phyloP scores from a whole-genome alignment of 2,113 vertebrate genomes.

The Steatornis caripensis region DNA sequence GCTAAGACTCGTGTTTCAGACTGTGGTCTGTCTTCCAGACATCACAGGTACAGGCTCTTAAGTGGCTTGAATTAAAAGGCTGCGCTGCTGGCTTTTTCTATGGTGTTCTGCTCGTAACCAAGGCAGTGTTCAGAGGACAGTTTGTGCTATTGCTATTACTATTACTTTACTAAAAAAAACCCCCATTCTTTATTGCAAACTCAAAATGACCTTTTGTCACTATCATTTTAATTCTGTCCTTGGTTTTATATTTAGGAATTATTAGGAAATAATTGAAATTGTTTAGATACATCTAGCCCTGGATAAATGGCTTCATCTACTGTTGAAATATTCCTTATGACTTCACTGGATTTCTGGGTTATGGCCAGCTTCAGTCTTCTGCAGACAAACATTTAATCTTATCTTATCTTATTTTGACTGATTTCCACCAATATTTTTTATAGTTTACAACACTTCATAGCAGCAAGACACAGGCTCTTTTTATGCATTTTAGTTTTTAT shows the following conservation, averaged over 20 bases:
- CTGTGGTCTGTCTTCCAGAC: background rate
- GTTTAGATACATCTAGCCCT: constrained; percentile 24
- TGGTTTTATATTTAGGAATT: background rate
- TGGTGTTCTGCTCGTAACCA: background rate
- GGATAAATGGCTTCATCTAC: constrained; percentile 8
- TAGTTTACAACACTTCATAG: background rate
- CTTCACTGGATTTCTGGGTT: background rate
- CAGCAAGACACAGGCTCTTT: background rate
- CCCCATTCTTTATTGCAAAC: background rate
- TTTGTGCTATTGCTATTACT: background rate
- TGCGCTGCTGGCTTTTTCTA: background rate
- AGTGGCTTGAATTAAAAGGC: background rate
- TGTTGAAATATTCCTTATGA: constrained; percentile 21
- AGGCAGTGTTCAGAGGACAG: background rate
- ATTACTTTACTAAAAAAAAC: background rate
- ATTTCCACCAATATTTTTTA: background rate
- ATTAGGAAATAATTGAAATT: constrained; percentile 49
- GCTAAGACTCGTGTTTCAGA: background rate
- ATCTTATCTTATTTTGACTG: constrained; percentile 10
- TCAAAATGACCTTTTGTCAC: constrained; percentile 5
- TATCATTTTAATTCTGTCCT: background rate
- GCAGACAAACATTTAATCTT: background rate
- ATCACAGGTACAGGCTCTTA: background rate
- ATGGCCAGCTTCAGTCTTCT: background rate
- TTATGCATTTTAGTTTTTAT: background rate